Evolutionary conservation across 2,113 vertebrate genomes (phyloP).

Genomic region (Orthonyx spaldingii): DNA sequence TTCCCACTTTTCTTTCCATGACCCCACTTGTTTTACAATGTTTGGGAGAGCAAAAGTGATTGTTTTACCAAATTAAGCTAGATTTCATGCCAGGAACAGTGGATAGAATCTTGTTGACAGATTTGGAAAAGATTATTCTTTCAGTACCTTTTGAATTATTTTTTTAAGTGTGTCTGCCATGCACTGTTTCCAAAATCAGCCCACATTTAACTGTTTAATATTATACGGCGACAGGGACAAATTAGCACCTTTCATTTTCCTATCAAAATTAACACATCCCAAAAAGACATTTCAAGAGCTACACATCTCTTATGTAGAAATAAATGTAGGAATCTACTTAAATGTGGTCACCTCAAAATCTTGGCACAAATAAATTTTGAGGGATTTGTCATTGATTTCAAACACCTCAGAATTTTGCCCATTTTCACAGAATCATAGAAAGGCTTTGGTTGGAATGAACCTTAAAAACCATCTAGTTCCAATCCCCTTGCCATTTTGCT

Average conservation of each 20-base stretch:
- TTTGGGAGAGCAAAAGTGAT: conserved; percentile 25
- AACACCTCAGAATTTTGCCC: not conserved
- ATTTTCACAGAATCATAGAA: not conserved
- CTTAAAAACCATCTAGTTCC: not conserved
- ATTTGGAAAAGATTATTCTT: conserved; percentile 56
- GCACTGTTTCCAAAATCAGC: conserved; percentile 7
- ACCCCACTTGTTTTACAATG: not conserved
- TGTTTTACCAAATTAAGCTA: conserved; percentile 24
- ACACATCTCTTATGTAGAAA: not conserved
- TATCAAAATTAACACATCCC: conserved; percentile 37
- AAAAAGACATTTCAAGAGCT: conserved; percentile 2
- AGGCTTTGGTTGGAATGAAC: not conserved
- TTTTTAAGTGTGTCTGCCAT: conserved; percentile 24
- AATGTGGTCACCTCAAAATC: not conserved
- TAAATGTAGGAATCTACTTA: not conserved
- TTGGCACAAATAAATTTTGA: not conserved
- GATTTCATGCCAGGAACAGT: conserved; percentile 38
- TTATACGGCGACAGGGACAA: conserved; percentile 35
- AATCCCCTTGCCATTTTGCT: not conserved
- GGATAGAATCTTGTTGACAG: conserved; percentile 43
- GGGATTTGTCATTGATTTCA: not conserved
- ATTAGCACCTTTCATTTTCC: conserved; percentile 45
- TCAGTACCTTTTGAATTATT: conserved; percentile 30
- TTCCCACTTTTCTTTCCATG: conserved; percentile 12
- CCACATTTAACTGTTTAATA: conserved; percentile 47